Percentiles rank a stretch among this genome's conserved stretches.
phyloP scores from a whole-genome alignment of 2,113 vertebrate species.

The Perca flavescens region DNA sequence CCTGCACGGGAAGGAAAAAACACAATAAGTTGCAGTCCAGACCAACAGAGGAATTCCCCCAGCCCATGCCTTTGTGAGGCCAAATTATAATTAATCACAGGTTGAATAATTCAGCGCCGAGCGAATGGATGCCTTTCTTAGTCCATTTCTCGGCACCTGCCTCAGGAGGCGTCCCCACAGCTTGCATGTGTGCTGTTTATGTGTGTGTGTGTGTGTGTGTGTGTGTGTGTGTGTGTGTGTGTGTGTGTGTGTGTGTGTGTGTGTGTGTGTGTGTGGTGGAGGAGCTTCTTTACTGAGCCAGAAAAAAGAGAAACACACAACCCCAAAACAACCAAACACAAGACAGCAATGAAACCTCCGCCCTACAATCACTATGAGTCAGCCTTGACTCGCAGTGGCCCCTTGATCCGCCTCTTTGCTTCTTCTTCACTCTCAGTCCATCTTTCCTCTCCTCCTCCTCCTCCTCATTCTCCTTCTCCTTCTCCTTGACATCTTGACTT shows the following conservation, averaged over 20 bases:
- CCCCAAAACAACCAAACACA: conserved; percentile 63
- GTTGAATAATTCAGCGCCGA: conserved; percentile 72
- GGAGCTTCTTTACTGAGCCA: conserved; percentile 16
- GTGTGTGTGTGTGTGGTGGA: conserved; percentile 20
- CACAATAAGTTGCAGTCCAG: conserved; percentile 70
- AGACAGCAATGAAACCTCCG: conserved; percentile 62
- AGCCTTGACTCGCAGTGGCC: conserved; percentile 59
- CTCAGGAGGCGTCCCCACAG: conserved; percentile 53
- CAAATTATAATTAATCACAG: conserved; percentile 81
- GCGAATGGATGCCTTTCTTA: conserved; percentile 58
- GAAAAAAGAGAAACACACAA: conserved; percentile 53
- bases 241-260: conserved; percentile 10
- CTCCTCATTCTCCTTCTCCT: not conserved
- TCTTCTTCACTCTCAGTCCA: conserved; percentile 45
- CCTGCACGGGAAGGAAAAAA: conserved; percentile 62
- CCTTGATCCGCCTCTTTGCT: conserved; percentile 50
- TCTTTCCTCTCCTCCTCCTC: conserved; percentile 38
- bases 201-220: conserved; percentile 14
- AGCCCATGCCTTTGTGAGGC: conserved; percentile 64
- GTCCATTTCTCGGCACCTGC: conserved; percentile 63
- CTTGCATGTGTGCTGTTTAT: conserved; percentile 22
- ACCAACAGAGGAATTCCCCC: conserved; percentile 76
- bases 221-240: conserved; percentile 14
- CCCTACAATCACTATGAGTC: conserved; percentile 67
- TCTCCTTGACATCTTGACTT: conserved; percentile 46